phyloP scores from a whole-genome alignment of 1,140 invertebrate species.

The Prorops nasuta region DNA sequence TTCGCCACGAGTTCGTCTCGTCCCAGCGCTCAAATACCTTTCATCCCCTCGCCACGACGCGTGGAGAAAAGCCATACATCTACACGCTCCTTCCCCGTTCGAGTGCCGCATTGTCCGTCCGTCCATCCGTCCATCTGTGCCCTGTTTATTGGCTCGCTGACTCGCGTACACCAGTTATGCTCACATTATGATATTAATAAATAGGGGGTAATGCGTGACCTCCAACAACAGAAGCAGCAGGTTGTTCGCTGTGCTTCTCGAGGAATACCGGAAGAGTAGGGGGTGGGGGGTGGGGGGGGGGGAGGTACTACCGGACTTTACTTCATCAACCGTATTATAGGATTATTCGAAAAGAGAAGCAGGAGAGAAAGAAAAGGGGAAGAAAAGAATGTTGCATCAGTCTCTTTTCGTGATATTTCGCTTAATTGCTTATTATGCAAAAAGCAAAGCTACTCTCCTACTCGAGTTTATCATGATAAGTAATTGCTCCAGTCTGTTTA shows the following conservation, averaged over 20 bases:
- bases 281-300: not conserved
- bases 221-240: conserved; percentile 30
- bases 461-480: too few relatives aligned
- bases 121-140: not conserved
- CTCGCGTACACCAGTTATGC: conserved; percentile 43
- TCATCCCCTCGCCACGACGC: too few relatives aligned
- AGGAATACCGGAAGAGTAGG: conserved; percentile 22
- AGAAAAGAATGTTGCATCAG: too few relatives aligned
- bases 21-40: too few relatives aligned
- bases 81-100: conserved; percentile 21
- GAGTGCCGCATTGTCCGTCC: not conserved
- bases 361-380: not conserved
- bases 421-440: too few relatives aligned
- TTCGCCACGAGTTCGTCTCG: not conserved
- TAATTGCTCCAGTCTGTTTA: too few relatives aligned
- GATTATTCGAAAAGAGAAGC: not conserved
- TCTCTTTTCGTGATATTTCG: too few relatives aligned
- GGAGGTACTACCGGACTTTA: too few relatives aligned
- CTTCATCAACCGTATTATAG: too few relatives aligned
- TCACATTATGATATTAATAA: conserved; percentile 57
- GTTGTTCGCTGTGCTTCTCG: conserved; percentile 36
- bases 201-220: conserved; percentile 34
- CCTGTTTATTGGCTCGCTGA: conserved; percentile 23
- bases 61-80: too few relatives aligned
- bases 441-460: too few relatives aligned